Evolutionary conservation across 2,888 invertebrate species (phyloP).

Genomic region (Caenorhabditis plicata): DNA sequence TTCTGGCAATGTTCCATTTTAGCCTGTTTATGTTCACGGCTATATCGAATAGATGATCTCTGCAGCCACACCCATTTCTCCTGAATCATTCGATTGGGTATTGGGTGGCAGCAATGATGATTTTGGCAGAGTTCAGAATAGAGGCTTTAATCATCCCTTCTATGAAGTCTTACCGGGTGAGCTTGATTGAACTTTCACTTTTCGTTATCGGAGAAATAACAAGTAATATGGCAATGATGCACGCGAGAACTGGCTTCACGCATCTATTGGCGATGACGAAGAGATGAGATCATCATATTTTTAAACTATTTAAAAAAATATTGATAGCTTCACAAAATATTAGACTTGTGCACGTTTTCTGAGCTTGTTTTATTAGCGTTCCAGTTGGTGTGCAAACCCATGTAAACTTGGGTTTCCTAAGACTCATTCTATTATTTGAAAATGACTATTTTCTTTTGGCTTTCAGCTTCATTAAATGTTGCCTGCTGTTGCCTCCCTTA

Average conservation of each 20-base stretch:
- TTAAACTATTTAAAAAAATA: no score
- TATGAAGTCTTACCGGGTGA: slow-evolving; percentile 68
- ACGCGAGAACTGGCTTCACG: slow-evolving; percentile 86
- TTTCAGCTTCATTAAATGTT: no score
- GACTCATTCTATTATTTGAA: no score
- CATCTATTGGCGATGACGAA: slow-evolving; percentile 83
- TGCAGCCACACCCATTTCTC: slow-evolving; percentile 73
- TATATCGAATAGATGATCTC: slow-evolving; percentile 41
- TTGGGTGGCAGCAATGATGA: slow-evolving; percentile 75
- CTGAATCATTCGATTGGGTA: slow-evolving; percentile 92
- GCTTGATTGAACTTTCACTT: slow-evolving; percentile 77
- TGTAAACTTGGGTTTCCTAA: no score
- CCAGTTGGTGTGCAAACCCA: no score
- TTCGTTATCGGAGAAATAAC: slow-evolving; percentile 84
- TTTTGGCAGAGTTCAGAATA: slow-evolving; percentile 75
- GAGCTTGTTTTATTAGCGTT: no score
- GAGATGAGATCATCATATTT: slow-evolving; percentile 81
- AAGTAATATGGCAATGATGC: slow-evolving; percentile 88
- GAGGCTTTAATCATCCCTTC: slow-evolving; percentile 37
- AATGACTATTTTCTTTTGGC: no score
- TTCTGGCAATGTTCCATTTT: slow-evolving; percentile 54
- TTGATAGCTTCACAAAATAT: no score
- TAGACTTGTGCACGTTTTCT: no score
- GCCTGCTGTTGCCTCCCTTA: no score
- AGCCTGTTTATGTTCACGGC: slow-evolving; percentile 58